Conservation (phyloP, 2,113 vertebrate species). For the Microcebus griseorufus region DNA sequence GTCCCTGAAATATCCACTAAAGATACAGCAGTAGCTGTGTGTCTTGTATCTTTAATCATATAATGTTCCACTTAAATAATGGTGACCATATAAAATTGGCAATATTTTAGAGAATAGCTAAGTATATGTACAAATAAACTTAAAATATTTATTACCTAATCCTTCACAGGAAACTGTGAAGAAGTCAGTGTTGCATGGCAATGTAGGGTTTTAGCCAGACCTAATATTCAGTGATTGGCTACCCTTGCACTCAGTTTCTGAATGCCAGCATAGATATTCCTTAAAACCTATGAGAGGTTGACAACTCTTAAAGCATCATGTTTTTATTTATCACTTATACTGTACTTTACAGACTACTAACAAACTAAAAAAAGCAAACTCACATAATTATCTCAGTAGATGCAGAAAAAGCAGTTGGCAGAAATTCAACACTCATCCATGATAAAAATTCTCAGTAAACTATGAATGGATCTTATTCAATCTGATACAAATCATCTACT, state of each 20-base stretch:
- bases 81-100: not conserved
- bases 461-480: not conserved
- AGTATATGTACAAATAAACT: not conserved
- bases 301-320: not conserved
- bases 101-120: not conserved
- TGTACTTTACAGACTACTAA: not conserved
- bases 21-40: not conserved
- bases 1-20: not conserved
- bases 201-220: not conserved
- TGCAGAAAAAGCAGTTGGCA: not conserved
- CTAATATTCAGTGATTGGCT: not conserved
- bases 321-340: not conserved
- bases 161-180: not conserved
- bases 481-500: not conserved
- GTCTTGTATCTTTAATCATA: not conserved
- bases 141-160: too few relatives aligned
- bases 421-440: not conserved
- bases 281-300: not conserved
- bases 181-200: not conserved
- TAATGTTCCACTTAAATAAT: not conserved
- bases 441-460: not conserved
- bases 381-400: not conserved
- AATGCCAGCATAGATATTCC: not conserved
- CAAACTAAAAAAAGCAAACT: conserved; percentile 2
- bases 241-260: not conserved